Base-by-base conservation (phyloP, 2,113 vertebrate species). In the Monopterus albus region DNA sequence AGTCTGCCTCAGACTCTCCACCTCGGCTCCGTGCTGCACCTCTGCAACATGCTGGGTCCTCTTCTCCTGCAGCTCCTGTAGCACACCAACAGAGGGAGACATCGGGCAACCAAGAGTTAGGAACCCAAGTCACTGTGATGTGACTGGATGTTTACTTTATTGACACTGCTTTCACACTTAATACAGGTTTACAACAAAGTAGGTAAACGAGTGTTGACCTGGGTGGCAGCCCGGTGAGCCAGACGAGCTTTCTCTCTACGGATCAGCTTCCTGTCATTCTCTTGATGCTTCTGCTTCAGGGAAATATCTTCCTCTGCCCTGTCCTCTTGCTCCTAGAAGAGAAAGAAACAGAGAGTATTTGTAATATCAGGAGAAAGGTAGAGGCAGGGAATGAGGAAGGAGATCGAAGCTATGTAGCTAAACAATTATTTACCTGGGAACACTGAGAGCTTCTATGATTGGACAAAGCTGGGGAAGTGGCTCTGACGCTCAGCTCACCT, bases 1-100 rank as follows among this genome's bases (percentile, higher is more conserved):
- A 2, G 81, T 47, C 33, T 83, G 91, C 72, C 88, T 93, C 42
- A 46, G 31, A 12, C 28, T 67, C 1, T 67, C 84, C 3, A 71
- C 87, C 56, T 91, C 91, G 1, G 86, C 81, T 0, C 63, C 70
- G 15, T 3, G 50, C 45, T 94, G 91, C 0, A 25, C 3, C 4
- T 93, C 94, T 0, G 25, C 49, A 0, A 79, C 80, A 33, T 87
- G 92, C 57, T 92, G 93, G 6, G 90, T 87, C 51, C 94, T 90
- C 78, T 93, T 95, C 86, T 94, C 94, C 63, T 95, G 95, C 79
- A 95, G 89, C 40, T 96, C 96, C 96, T 97, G 64, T 31, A 0
- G 3, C 51, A 20, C 20, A 31, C 47, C 79, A 75, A 33, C 72
- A 85, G 81, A 23, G 66, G 62, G 66, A 57, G 51, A 69, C 29